These are phyloP conservation scores for Mythimna albipuncta DNA, from an alignment of 2,888 invertebrate species.

Conservation along the genomic window DNA sequence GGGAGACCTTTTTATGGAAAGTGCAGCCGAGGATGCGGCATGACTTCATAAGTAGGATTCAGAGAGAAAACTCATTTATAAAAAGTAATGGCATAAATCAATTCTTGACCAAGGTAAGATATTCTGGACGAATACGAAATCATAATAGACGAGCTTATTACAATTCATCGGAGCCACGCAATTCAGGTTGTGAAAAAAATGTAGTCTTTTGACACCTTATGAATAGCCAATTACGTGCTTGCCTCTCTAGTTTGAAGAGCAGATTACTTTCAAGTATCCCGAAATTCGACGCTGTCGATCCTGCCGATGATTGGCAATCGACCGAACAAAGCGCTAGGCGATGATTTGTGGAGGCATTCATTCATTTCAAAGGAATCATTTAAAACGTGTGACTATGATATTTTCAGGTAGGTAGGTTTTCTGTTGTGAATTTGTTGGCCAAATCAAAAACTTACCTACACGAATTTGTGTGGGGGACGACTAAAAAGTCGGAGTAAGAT, in stretches of 20 bases:
- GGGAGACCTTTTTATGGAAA: slow-evolving; percentile 42
- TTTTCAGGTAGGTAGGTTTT: slow-evolving; percentile 1
- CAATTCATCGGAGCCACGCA: slow-evolving; percentile 77
- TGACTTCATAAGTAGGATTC: slow-evolving; percentile 68
- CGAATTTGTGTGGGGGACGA: background rate
- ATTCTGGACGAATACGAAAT: slow-evolving; percentile 78
- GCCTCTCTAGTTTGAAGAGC: slow-evolving; percentile 40
- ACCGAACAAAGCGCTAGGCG: slow-evolving; percentile 18
- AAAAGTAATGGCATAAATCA: slow-evolving; percentile 80
- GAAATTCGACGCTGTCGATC: slow-evolving; percentile 39
- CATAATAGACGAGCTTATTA: slow-evolving; percentile 76
- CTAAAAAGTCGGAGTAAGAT: background rate
- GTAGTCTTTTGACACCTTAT: slow-evolving; percentile 68
- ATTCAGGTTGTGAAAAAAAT: slow-evolving; percentile 75
- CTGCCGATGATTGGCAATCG: slow-evolving; percentile 36
- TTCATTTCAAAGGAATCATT: slow-evolving; percentile 8
- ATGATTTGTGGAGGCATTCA: slow-evolving; percentile 26
- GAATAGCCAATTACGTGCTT: slow-evolving; percentile 57
- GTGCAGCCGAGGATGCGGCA: slow-evolving; percentile 47
- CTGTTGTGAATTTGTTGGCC: background rate
- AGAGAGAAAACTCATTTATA: slow-evolving; percentile 72
- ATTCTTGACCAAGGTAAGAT: slow-evolving; percentile 75
- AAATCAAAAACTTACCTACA: background rate
- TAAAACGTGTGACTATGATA: slow-evolving; percentile 8
- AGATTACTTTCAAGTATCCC: slow-evolving; percentile 45